phyloP scores from a whole-genome alignment of 2,797 vertebrate species.

The Schizothorax lantsangensis region DNA sequence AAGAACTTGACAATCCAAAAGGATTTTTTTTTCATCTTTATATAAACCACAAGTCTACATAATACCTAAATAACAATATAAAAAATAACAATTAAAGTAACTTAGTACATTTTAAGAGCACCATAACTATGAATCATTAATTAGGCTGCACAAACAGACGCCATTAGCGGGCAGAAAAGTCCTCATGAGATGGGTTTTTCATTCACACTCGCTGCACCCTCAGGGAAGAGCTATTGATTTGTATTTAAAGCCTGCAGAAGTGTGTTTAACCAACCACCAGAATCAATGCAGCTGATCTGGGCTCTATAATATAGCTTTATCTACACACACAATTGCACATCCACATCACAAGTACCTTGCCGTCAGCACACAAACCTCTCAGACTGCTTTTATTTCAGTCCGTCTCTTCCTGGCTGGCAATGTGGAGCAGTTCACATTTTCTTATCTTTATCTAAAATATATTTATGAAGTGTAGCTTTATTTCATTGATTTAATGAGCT shows the following conservation, averaged over 20 bases:
- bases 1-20: not conserved
- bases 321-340: slow-evolving; percentile 47
- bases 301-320: slow-evolving; percentile 59
- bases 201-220: slow-evolving; percentile 57
- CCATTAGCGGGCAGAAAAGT: slow-evolving; percentile 15
- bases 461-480: not conserved
- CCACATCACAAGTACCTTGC: not conserved
- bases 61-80: not conserved
- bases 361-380: not conserved
- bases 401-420: not conserved
- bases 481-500: not conserved
- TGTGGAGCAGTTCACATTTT: not conserved
- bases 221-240: slow-evolving; percentile 65
- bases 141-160: slow-evolving; percentile 15
- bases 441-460: not conserved
- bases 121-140: slow-evolving; percentile 15
- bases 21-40: not conserved
- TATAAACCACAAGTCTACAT: not conserved
- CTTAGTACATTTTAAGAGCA: not conserved
- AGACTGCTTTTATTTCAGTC: not conserved
- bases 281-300: slow-evolving; percentile 58
- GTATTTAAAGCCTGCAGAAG: slow-evolving; percentile 67
- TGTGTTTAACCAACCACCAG: slow-evolving; percentile 64
- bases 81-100: not conserved
- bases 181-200: slow-evolving; percentile 66